Evolutionary conservation across 2,113 vertebrate species (phyloP).

Genomic region (Scartelaos histophorus): DNA sequence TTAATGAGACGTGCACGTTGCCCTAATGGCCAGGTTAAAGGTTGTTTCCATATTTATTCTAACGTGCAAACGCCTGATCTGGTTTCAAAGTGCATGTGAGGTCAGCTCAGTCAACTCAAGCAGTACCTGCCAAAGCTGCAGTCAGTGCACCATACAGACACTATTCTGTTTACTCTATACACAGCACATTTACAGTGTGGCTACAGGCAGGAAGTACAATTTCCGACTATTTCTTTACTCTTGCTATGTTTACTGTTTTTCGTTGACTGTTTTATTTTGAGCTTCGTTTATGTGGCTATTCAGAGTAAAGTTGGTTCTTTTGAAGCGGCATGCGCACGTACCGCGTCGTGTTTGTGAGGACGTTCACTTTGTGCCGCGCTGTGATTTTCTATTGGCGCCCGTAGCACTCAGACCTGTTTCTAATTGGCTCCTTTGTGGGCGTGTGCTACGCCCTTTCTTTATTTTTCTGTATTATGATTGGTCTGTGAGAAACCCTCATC

Average conservation of each 20-base stretch:
- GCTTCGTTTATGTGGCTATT: background rate
- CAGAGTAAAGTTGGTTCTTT: background rate
- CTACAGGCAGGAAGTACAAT: background rate
- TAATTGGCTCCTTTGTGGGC: conserved; percentile 75
- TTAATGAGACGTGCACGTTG: background rate
- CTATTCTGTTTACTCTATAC: background rate
- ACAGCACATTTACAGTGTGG: background rate
- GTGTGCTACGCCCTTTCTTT: conserved; percentile 57
- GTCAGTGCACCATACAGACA: background rate
- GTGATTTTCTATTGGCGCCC: conserved; percentile 82
- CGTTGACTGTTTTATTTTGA: too few relatives aligned
- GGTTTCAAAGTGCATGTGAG: conserved; percentile 28
- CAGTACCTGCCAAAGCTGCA: conserved; percentile 10
- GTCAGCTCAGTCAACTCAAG: conserved; percentile 39
- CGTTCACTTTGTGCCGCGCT: conserved; percentile 77
- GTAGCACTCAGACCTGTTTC: background rate
- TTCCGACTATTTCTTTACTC: background rate
- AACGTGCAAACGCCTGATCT: conserved; percentile 19
- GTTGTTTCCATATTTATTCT: background rate
- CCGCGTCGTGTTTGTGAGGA: conserved; percentile 33
- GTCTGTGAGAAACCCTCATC: background rate
- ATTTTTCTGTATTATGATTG: conserved; percentile 50
- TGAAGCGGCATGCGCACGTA: conserved; percentile 21
- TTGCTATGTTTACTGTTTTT: background rate
- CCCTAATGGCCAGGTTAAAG: background rate